Evolutionary conservation across 2,113 vertebrate species (phyloP).

Genomic region (Charadrius vociferus): DNA sequence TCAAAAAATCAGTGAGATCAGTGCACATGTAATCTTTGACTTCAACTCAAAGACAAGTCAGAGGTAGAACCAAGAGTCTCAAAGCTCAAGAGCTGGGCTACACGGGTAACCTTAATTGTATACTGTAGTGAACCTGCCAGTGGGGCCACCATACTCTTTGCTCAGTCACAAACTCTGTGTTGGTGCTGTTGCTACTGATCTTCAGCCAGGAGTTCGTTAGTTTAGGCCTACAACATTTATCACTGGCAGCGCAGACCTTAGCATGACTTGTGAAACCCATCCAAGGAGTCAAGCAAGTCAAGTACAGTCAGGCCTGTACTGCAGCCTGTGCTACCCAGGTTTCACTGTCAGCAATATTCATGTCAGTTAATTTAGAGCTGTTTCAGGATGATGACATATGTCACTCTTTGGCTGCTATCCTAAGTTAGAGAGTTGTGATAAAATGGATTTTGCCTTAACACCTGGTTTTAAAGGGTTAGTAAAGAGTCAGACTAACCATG

Average conservation of each 20-base stretch:
- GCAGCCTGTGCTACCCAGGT: background rate
- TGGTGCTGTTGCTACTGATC: background rate
- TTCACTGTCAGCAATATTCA: background rate
- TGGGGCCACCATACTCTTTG: rapidly evolving
- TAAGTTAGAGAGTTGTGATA: background rate
- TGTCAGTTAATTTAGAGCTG: background rate
- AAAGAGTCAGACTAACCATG: background rate
- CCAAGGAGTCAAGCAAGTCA: background rate
- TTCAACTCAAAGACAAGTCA: background rate
- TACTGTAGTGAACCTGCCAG: background rate
- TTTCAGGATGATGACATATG: background rate
- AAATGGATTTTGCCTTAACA: background rate
- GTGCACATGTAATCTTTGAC: background rate
- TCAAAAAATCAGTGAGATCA: background rate
- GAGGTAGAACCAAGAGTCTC: background rate
- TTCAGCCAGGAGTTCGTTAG: background rate
- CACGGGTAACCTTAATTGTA: background rate
- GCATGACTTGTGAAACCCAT: background rate
- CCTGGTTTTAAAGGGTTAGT: background rate
- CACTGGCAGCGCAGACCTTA: background rate
- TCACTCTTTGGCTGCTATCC: background rate
- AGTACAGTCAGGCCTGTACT: background rate
- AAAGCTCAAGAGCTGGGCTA: background rate
- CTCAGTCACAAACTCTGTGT: rapidly evolving
- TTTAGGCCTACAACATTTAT: background rate